phyloP scores from a whole-genome alignment of 2,888 invertebrate species.

The Chymomyza fuscimana region DNA sequence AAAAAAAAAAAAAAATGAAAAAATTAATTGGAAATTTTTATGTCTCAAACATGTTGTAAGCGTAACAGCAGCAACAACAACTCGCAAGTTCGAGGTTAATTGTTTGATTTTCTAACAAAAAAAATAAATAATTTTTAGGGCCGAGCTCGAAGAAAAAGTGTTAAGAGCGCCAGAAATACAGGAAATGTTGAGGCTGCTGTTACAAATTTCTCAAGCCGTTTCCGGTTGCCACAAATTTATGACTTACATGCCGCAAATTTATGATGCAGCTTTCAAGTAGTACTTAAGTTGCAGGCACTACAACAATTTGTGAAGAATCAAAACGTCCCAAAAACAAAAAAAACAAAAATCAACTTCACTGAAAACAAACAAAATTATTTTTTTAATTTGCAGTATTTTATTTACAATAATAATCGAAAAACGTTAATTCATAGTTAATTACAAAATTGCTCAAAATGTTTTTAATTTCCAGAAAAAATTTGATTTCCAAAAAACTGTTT shows the following conservation, averaged over 20 bases:
- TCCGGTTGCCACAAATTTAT: conserved; percentile 46
- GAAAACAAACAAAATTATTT: too few species aligned
- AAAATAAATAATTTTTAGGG: conserved; percentile 51
- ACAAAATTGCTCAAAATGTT: too few species aligned
- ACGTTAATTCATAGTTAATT: too few species aligned
- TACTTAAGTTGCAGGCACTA: background rate
- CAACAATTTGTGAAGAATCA: too few species aligned
- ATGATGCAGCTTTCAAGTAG: conserved; percentile 20
- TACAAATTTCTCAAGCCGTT: conserved; percentile 48
- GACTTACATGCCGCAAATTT: conserved; percentile 42
- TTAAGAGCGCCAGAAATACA: conserved; percentile 37
- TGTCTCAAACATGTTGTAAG: conserved; percentile 72
- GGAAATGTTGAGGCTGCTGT: conserved; percentile 61
- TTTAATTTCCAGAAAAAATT: too few species aligned
- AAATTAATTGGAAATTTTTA: conserved; percentile 75
- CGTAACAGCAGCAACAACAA: conserved; percentile 37
- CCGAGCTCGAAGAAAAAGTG: conserved; percentile 43
- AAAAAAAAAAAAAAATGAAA: conserved; percentile 43
- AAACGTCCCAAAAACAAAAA: too few species aligned
- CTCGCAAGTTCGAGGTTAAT: conserved; percentile 70
- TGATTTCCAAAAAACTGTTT: too few species aligned
- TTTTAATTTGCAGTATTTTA: too few species aligned
- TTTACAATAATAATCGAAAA: too few species aligned
- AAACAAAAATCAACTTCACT: too few species aligned
- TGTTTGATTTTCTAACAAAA: conserved; percentile 71